These are phyloP conservation scores for Proales similis DNA, from an alignment of 1,140 invertebrate species.

Conservation along the genomic window DNA sequence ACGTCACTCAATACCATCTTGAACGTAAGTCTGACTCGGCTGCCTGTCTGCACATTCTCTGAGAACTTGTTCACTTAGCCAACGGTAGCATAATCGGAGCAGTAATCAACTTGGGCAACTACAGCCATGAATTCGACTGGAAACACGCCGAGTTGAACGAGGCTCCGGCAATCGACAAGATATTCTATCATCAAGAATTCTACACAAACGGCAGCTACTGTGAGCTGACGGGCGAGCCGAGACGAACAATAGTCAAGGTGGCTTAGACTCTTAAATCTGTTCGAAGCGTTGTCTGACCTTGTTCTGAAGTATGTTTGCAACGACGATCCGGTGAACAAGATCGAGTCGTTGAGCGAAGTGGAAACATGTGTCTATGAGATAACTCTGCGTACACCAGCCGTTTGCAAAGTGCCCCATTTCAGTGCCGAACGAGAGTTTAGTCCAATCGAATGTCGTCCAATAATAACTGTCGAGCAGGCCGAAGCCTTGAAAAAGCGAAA, in stretches of 20 bases:
- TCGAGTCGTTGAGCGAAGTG: constrained; percentile 24
- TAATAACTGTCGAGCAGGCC: no score
- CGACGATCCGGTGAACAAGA: constrained; percentile 4
- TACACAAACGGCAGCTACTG: constrained; percentile 17
- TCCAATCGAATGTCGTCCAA: constrained; percentile 10
- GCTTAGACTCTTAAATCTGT: not conserved
- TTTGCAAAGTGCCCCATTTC: constrained; percentile 28
- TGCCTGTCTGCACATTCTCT: not conserved
- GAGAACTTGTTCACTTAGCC: not conserved
- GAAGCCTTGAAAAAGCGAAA: no score
- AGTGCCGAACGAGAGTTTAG: not conserved
- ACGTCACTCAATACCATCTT: constrained; percentile 53
- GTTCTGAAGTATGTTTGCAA: constrained; percentile 20
- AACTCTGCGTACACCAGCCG: not conserved
- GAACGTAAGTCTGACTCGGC: not conserved
- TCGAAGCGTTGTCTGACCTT: not conserved
- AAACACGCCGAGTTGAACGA: constrained; percentile 4
- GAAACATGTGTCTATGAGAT: constrained; percentile 37
- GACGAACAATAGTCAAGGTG: constrained; percentile 24
- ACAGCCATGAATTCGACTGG: constrained; percentile 27
- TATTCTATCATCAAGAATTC: constrained; percentile 30
- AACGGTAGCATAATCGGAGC: constrained; percentile 12
- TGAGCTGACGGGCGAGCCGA: constrained; percentile 16
- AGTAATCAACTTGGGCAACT: constrained; percentile 21
- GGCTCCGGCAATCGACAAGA: not conserved